Evolutionary conservation across 1,140 invertebrate genomes (phyloP), one percentile per base, ranked within the genome.

Genomic region (Aphelenchoides avenae): DNA sequence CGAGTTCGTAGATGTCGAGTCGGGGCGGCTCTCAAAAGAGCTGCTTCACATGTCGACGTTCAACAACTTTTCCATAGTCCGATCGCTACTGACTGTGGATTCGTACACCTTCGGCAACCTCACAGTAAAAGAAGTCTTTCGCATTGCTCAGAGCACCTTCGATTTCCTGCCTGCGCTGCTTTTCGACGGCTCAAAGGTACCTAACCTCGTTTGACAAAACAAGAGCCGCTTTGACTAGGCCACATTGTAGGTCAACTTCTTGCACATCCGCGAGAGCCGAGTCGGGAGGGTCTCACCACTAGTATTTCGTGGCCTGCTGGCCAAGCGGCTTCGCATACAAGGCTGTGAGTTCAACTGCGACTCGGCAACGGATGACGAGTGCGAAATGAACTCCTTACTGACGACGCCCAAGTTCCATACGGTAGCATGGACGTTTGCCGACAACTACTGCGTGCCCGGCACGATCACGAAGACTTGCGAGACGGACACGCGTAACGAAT

Each of bases 301-400:
- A 44, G 29, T 39, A 20, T 57, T 57, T 29, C 18, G 43, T 15
- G 55, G 50, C 15, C 34, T 57, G 6, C 30, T 31, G 13, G 55
- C 53, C 7, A 57, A 62, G 7, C 22, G 33, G 11, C 55, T 57
- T 2, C 30, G 31, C 20, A 34, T 57, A n/a, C 29, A 27, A 6
- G 15, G 36, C 31, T 59, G 31, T 44, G 22, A 31, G 9, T 62
- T 57, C 13, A 43, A 61, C 39, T 57, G 55, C 30, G 30, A 29
- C 20, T 7, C 29, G 30, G 24, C 57, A 20, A 39, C 57, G 22
- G n/a, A n/a, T n/a, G n/a, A n/a, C n/a, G n/a, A n/a, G n/a, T 57
- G 55, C 29, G 55, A 57, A 58, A 30, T 30, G n/a, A 57, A 57
- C 37, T 57, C 55, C 13, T 24, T 57, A 11, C 39, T 57, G n/a